These are phyloP conservation scores for Lagocephalus sceleratus DNA, from an alignment of 2,797 vertebrate species.

Conservation along the genomic window DNA sequence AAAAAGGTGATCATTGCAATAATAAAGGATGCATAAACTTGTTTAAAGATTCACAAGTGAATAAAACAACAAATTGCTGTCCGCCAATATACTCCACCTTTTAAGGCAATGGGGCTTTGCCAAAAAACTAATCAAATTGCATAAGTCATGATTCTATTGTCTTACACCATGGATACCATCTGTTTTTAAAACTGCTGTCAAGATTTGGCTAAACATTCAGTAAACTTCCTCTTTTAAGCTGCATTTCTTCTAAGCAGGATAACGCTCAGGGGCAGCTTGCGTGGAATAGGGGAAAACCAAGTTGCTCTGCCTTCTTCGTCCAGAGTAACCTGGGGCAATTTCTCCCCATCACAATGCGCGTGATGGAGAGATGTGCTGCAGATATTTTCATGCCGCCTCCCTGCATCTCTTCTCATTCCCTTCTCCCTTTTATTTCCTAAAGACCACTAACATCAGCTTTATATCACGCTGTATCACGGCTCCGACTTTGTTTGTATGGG, in stretches of 20 bases:
- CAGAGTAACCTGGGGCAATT: constrained; percentile 70
- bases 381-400: constrained; percentile 54
- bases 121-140: constrained; percentile 36
- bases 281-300: constrained; percentile 57
- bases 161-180: constrained; percentile 42
- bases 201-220: constrained; percentile 50
- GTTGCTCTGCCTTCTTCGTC: constrained; percentile 61
- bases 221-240: constrained; percentile 52
- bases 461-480: constrained; percentile 25
- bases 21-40: constrained; percentile 20
- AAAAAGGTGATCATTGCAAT: constrained; percentile 73
- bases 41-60: constrained; percentile 6
- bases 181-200: constrained; percentile 38
- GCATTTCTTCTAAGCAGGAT: constrained; percentile 56
- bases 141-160: constrained; percentile 47
- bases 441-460: constrained; percentile 52
- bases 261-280: constrained; percentile 46
- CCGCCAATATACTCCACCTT: not conserved
- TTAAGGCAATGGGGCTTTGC: not conserved
- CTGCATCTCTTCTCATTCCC: constrained; percentile 25
- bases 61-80: constrained; percentile 6
- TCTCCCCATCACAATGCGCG: constrained; percentile 64
- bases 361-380: constrained; percentile 74
- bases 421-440: constrained; percentile 31
- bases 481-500: constrained; percentile 71